phyloP scores from a whole-genome alignment of 2,113 vertebrate genomes.

The Istiophorus platypterus region DNA sequence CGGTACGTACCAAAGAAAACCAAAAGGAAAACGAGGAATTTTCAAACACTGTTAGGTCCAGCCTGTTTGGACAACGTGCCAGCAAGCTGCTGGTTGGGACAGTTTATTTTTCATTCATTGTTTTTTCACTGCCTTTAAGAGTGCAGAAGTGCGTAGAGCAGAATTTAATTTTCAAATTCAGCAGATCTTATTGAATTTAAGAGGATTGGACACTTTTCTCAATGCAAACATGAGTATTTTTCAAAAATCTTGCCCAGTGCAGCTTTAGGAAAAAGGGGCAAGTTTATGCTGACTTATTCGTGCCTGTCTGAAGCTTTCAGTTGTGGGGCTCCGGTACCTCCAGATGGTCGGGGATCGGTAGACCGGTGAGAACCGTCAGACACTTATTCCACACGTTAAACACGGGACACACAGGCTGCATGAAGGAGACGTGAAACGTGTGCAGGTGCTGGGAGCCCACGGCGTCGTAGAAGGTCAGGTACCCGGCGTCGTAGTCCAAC shows the following conservation, averaged over 20 bases:
- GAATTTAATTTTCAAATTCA: constrained; percentile 21
- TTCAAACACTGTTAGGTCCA: neutral
- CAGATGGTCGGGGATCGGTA: constrained; percentile 97
- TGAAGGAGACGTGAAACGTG: constrained; percentile 93
- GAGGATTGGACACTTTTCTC: neutral
- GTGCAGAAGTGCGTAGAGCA: constrained; percentile 10
- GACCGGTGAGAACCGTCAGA: constrained; percentile 96
- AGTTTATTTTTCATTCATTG: neutral
- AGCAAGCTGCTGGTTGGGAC: neutral
- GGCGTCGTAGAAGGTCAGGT: constrained; percentile 95
- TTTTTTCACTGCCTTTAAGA: constrained; percentile 1
- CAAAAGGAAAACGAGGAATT: neutral
- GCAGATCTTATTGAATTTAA: constrained; percentile 11
- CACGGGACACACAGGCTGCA: constrained; percentile 95
- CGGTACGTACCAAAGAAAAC: neutral
- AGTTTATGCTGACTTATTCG: constrained; percentile 16
- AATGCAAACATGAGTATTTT: constrained; percentile 9
- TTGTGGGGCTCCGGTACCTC: constrained; percentile 90
- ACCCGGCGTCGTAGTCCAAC: constrained; percentile 95
- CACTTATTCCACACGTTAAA: constrained; percentile 99
- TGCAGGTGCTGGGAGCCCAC: constrained; percentile 96
- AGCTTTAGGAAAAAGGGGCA: constrained; percentile 43
- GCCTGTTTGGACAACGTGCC: neutral
- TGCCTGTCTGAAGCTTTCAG: constrained; percentile 58
- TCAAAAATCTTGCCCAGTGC: constrained; percentile 34